Evolutionary conservation across 1,140 invertebrate species (phyloP).

Genomic region (Coelopa frigida): DNA sequence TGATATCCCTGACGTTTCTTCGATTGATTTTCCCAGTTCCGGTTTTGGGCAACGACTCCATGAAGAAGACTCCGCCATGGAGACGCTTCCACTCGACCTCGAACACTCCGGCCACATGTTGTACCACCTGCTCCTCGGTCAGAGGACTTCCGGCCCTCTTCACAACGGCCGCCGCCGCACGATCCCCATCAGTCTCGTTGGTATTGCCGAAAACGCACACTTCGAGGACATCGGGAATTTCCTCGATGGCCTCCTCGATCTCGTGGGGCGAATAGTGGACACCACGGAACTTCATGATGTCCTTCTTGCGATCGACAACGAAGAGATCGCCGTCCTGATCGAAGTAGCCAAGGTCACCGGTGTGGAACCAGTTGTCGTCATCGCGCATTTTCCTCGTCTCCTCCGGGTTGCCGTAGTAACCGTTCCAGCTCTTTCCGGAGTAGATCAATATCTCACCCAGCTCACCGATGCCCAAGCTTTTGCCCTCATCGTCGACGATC

Average conservation of each 20-base stretch:
- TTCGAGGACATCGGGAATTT: slow-evolving; percentile 19
- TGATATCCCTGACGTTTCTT: too few species aligned
- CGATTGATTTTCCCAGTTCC: too few species aligned
- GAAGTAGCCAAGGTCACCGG: slow-evolving; percentile 65
- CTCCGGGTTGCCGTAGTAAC: slow-evolving; percentile 48
- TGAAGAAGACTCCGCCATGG: slow-evolving; percentile 52
- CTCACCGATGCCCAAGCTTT: slow-evolving; percentile 25
- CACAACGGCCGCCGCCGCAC: slow-evolving; percentile 24
- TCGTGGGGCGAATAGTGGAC: slow-evolving; percentile 38
- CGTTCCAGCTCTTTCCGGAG: slow-evolving; percentile 27
- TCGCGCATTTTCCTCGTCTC: slow-evolving; percentile 51
- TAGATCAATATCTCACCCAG: slow-evolving; percentile 42
- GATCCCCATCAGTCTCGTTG: slow-evolving; percentile 21
- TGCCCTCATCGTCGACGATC: too few species aligned
- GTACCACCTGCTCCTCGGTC: slow-evolving; percentile 19
- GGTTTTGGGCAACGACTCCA: slow-evolving; percentile 56
- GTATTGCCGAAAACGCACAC: slow-evolving; percentile 32
- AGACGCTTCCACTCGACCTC: slow-evolving; percentile 47
- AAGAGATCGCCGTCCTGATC: slow-evolving; percentile 59
- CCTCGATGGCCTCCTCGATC: slow-evolving; percentile 23
- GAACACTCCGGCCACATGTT: slow-evolving; percentile 26
- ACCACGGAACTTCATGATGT: slow-evolving; percentile 62
- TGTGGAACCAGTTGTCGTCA: slow-evolving; percentile 62
- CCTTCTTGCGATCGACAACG: slow-evolving; percentile 66
- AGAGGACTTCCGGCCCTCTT: slow-evolving; percentile 12